A percentile compares a stretch with the other conserved stretches of the same genome.
Evolutionary conservation across 2,888 invertebrate genomes (phyloP).

Genomic region (Mycalesis mineus): DNA sequence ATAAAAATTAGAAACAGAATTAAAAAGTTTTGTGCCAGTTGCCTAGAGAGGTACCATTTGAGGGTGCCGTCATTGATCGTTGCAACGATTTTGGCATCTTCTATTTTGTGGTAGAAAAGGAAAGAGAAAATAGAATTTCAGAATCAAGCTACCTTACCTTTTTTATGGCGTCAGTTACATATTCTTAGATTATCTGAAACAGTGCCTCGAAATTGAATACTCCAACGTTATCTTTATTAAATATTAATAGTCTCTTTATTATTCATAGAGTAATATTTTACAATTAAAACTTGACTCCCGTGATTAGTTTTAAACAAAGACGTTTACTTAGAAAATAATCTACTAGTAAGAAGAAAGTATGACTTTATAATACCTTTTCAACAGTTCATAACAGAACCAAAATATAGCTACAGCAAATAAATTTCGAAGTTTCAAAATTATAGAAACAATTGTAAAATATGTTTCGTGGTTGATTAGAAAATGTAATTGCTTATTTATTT

Average conservation of each 20-base stretch:
- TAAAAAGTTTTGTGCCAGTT: no score
- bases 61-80: no score
- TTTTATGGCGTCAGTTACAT: no score
- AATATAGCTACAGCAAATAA: not conserved
- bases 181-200: no score
- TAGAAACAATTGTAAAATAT: slow-evolving; percentile 6
- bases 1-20: no score
- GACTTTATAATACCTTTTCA: not conserved
- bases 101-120: no score
- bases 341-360: not conserved
- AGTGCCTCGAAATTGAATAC: no score
- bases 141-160: no score
- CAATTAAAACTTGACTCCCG: not conserved
- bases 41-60: no score
- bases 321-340: not conserved
- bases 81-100: no score
- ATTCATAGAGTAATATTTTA: slow-evolving; percentile 1
- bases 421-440: no score
- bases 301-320: not conserved
- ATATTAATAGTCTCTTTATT: not conserved
- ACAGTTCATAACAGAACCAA: not conserved
- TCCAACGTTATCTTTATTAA: not conserved
- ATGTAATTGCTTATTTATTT: slow-evolving; percentile 26
- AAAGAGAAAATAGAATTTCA: no score
- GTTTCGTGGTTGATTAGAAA: slow-evolving; percentile 17